phyloP scores from a whole-genome alignment of 2,113 vertebrate species.

The Corvus hawaiiensis region DNA sequence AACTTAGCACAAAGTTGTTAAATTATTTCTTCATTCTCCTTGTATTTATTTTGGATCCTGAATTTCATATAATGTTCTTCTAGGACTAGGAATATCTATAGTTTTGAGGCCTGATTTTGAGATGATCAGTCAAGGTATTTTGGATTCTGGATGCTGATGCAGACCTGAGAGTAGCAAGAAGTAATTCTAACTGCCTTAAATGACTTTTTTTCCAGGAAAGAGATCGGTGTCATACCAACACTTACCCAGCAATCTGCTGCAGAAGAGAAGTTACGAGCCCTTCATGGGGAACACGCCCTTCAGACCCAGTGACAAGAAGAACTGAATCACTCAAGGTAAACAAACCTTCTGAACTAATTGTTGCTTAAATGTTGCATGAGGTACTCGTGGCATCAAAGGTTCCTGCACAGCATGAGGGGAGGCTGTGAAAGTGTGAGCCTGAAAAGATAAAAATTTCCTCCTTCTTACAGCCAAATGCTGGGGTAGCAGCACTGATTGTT shows the following conservation, averaged over 20 bases:
- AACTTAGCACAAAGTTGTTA: neutral
- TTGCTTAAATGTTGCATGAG: neutral
- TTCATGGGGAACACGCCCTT: conserved; percentile 74
- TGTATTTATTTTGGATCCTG: neutral
- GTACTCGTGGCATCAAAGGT: neutral
- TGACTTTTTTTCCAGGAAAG: conserved; percentile 69
- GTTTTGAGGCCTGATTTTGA: neutral
- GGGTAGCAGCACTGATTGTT: neutral
- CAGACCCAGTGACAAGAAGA: conserved; percentile 82
- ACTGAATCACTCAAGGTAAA: conserved; percentile 71
- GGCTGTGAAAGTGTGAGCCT: neutral
- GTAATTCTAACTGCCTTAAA: neutral
- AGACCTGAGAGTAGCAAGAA: neutral
- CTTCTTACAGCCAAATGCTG: rapidly evolving
- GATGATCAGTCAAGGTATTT: neutral
- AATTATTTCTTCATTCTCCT: neutral
- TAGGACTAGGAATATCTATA: neutral
- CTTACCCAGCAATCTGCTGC: conserved; percentile 71
- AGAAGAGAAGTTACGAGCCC: conserved; percentile 76
- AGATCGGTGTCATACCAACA: conserved; percentile 80
- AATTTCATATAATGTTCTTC: neutral
- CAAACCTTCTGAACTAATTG: neutral
- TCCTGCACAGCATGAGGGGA: neutral
- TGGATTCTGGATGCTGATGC: neutral
- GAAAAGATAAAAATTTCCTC: neutral